A percentile compares a stretch with the other conserved stretches of the same genome.
Evolutionary conservation across 2,797 vertebrate species (phyloP).

Genomic region (Scolopax bukidnonensis): DNA sequence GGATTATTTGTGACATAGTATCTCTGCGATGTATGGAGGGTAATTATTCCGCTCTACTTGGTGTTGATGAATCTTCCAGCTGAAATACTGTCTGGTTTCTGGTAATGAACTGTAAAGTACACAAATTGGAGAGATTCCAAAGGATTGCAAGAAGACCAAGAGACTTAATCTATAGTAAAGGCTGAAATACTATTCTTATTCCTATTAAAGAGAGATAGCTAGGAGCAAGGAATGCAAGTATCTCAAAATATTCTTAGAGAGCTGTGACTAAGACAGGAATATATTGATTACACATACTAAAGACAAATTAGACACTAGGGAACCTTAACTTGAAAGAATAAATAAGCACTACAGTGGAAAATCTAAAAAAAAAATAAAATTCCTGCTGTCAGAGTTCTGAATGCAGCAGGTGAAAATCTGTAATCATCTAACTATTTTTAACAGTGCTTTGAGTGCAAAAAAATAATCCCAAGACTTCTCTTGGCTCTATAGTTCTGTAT

Average conservation of each 20-base stretch:
- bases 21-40: not conserved
- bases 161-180: not conserved
- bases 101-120: not conserved
- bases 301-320: not conserved
- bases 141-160: not conserved
- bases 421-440: not conserved
- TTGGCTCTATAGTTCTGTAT: not conserved
- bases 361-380: not conserved
- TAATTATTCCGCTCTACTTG: constrained; percentile 15
- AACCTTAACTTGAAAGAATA: not conserved
- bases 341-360: not conserved
- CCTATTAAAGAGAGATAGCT: not conserved
- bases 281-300: not conserved
- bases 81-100: constrained; percentile 5
- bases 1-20: not conserved
- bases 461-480: not conserved
- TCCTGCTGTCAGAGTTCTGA: not conserved
- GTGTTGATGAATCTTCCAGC: not conserved
- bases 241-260: not conserved
- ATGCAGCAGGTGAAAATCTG: not conserved
- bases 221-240: not conserved
- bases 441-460: not conserved
- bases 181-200: not conserved
- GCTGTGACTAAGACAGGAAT: not conserved
- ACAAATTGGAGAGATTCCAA: not conserved